phyloP scores from a whole-genome alignment of 2,888 invertebrate genomes.

The Pyralis farinalis region DNA sequence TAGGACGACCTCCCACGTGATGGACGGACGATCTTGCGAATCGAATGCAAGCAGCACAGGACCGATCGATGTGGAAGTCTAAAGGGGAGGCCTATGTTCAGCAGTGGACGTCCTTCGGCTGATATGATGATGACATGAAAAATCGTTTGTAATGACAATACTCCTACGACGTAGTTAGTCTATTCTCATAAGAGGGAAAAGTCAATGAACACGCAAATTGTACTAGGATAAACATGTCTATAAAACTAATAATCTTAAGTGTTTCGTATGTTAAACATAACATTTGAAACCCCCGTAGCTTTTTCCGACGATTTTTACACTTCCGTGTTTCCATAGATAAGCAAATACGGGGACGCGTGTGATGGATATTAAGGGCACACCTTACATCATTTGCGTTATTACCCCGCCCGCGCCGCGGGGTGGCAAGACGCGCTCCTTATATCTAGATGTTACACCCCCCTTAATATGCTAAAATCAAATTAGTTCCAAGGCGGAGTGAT shows the following conservation, averaged over 20 bases:
- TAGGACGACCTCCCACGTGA: too few species aligned
- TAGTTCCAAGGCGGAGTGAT: slow-evolving; percentile 77
- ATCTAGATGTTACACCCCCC: slow-evolving; percentile 71
- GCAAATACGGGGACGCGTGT: slow-evolving; percentile 78
- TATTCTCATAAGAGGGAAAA: too few species aligned
- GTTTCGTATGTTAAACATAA: slow-evolving; percentile 44
- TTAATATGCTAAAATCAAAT: slow-evolving; percentile 82
- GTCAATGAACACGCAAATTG: neutral
- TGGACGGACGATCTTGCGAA: too few species aligned
- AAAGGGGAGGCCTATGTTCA: too few species aligned
- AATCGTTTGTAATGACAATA: too few species aligned
- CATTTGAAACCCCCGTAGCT: slow-evolving; percentile 51
- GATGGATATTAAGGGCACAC: slow-evolving; percentile 81
- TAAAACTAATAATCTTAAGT: slow-evolving; percentile 67
- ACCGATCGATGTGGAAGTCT: too few species aligned
- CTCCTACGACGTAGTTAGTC: too few species aligned
- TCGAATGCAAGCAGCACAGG: too few species aligned
- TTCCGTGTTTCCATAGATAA: slow-evolving; percentile 79
- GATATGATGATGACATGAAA: too few species aligned
- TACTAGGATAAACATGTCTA: neutral
- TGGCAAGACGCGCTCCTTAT: slow-evolving; percentile 72
- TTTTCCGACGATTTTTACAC: slow-evolving; percentile 77
- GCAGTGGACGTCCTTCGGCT: too few species aligned
- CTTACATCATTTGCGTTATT: slow-evolving; percentile 81
- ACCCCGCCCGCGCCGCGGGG: slow-evolving; percentile 32